Percentiles rank a stretch among this genome's conserved stretches.
Evolutionary conservation across 2,113 vertebrate species (phyloP).

Genomic region (Tringa solitaria): DNA sequence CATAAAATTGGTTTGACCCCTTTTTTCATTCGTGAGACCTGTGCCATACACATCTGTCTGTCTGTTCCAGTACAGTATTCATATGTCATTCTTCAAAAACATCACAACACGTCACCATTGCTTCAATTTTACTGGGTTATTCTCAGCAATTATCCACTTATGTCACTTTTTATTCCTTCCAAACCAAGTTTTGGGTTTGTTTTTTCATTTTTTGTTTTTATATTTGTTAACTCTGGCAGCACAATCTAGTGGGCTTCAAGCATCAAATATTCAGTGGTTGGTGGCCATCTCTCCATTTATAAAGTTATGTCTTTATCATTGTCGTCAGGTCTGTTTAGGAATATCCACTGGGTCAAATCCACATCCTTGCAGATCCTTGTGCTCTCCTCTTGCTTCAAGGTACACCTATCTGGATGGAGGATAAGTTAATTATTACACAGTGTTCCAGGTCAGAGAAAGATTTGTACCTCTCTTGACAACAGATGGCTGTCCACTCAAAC

Average conservation of each 20-base stretch:
- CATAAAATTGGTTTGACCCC: background rate
- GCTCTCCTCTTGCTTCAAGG: background rate
- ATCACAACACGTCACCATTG: rapidly evolving
- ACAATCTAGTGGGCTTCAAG: background rate
- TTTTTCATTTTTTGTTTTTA: background rate
- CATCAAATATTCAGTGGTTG: background rate
- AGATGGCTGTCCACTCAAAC: background rate
- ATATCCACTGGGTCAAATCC: background rate
- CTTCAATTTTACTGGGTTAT: background rate
- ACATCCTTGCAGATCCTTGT: background rate
- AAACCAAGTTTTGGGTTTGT: rapidly evolving
- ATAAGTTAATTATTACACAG: background rate
- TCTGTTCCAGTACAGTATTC: rapidly evolving
- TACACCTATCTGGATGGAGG: background rate
- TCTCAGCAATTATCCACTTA: background rate
- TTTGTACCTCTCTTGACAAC: background rate
- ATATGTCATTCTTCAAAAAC: background rate
- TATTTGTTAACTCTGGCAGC: background rate
- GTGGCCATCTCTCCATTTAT: background rate
- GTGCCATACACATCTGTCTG: background rate
- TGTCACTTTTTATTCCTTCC: background rate
- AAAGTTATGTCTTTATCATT: background rate
- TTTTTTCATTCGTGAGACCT: background rate
- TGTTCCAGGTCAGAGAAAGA: background rate
- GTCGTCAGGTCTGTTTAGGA: background rate